A percentile compares a stretch with the other conserved stretches of the same genome.
Conservation (phyloP, 1,140 invertebrate species). For the Chironomus striatipennis region DNA sequence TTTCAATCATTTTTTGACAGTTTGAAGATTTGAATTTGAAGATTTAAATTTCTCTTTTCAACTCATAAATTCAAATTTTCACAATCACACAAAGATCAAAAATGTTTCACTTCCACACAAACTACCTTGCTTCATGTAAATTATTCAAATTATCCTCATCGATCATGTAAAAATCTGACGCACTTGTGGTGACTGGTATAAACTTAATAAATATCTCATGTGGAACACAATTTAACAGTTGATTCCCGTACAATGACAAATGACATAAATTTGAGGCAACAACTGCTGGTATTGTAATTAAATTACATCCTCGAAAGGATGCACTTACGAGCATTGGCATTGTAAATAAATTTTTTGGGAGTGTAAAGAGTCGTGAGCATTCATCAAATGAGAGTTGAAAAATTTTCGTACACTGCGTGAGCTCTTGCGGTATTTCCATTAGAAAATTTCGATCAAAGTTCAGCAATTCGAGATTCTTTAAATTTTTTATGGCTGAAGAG, state of each 20-base stretch:
- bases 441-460: conserved; percentile 21
- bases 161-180: background rate
- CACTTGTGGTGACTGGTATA: background rate
- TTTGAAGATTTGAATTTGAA: too few relatives aligned
- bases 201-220: background rate
- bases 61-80: too few relatives aligned
- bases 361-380: background rate
- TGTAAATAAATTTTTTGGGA: background rate
- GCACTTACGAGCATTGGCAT: background rate
- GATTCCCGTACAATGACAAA: background rate
- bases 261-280: background rate
- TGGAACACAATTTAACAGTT: background rate
- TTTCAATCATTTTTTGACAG: too few relatives aligned
- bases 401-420: background rate
- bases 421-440: background rate
- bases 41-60: too few relatives aligned
- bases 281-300: background rate
- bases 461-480: background rate
- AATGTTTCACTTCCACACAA: background rate
- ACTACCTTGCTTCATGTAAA: background rate
- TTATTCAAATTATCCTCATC: background rate
- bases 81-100: too few relatives aligned
- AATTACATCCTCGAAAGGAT: background rate
- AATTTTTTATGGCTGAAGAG: conserved; percentile 11
- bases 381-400: conserved; percentile 14